Percentiles rank a stretch among this genome's conserved stretches.
Evolutionary conservation across 2,113 vertebrate species (phyloP).

Genomic region (Pogonocichla stellata): DNA sequence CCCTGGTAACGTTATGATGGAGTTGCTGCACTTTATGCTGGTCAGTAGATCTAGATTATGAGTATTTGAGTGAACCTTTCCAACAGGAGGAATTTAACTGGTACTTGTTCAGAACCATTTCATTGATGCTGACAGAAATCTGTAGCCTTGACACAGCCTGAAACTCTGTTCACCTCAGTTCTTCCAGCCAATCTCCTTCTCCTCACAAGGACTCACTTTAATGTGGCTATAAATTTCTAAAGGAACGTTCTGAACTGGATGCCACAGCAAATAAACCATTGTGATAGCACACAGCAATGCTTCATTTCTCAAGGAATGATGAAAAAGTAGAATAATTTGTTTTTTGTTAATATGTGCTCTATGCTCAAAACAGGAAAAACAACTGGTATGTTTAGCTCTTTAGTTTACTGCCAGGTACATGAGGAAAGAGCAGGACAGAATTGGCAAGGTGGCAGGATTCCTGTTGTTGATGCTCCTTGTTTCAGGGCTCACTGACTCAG

Average conservation of each 20-base stretch:
- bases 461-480: neutral
- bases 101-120: neutral
- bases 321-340: neutral
- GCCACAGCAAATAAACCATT: constrained; percentile 15
- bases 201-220: constrained; percentile 24
- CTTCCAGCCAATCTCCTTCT: neutral
- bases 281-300: neutral
- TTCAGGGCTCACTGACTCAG: neutral
- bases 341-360: neutral
- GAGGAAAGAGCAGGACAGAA: neutral
- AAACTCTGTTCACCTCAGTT: neutral
- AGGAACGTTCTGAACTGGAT: neutral
- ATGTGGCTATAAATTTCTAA: constrained; percentile 39
- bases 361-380: neutral
- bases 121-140: neutral
- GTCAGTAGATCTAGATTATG: neutral
- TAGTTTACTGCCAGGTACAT: neutral
- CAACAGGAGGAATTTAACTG: neutral
- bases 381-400: neutral
- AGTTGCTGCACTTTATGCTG: neutral
- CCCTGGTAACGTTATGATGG: neutral
- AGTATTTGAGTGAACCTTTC: neutral
- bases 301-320: neutral
- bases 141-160: neutral
- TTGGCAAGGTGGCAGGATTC: neutral